Base-by-base conservation (phyloP, 2,888 invertebrate genomes). In the Cephus nigrinus region DNA sequence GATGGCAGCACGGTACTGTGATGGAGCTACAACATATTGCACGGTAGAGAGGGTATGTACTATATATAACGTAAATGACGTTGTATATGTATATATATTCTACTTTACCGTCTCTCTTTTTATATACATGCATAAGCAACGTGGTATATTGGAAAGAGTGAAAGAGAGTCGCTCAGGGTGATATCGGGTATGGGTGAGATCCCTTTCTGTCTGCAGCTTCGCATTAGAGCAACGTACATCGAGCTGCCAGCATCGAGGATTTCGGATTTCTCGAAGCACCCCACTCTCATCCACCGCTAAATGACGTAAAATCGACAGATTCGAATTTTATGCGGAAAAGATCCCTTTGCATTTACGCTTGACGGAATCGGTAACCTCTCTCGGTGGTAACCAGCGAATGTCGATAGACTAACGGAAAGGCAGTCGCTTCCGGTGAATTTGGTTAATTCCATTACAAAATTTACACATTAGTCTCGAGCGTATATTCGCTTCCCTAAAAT, bases 1-100 rank as follows among this genome's bases (percentile, higher is more conserved):
- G 88, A 77, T 84, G 88, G 90, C 90, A 87, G 88, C 90, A 89
- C 84, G 40, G 15, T 40, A 40, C 40, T 15, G 76, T 78, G 79
- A 86, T 84, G 84, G 84, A 69, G 35, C 68, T 32, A n/a, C 74
- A 73, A 30, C 34, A 40, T 76, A n/a, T 15, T 34, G 77, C n/a
- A 15, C n/a, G n/a, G 40, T 34, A 31, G 34, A 73, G 73, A 74
- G 85, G 85, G 30, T 0, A 69, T 30, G 23, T 11, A 30, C 31
- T 40, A 40, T 40, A 40, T 40, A 40, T 40, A 40, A 15, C 15
- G 15, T 40, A 40, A 40, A 40, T 5, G 40, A 40, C 15, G 5
- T 40, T 40, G 15, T 40, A 1, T 36, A 1, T 35, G 12, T 35
- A 35, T 35, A 35, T 15, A 5, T 40, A 5, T 40, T 40, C 15